Evolutionary conservation across 2,888 invertebrate species (phyloP), one percentile per base, ranked within the genome.

Genomic region (Nebria salina): DNA sequence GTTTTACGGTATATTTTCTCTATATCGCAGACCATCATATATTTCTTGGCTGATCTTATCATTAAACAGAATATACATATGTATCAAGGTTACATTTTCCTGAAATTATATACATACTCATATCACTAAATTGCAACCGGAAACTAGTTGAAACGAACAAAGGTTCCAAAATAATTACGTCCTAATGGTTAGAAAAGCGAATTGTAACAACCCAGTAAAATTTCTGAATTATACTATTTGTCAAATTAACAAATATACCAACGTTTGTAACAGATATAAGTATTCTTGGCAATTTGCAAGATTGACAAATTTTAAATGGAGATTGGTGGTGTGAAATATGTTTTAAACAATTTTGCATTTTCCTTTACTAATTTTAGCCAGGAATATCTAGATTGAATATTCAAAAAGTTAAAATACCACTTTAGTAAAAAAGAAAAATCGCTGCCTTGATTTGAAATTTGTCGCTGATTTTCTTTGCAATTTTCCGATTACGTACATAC

Each of bases 1-100:
- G 68, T 72, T 80, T 79, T 79, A 73, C 34, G 26, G 25, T 11
- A 34, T 11, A 25, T 4, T 65, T 72, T 72, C 26, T 73, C 65
- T 64, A 15, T 65, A 34, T 65, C 26, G 64, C 65, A 20, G 42
- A 70, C 72, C 66, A 68, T 74, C 42, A 79, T 74, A 74, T 79
- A 73, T 79, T 79, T 75, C 75, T 79, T 74, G 79, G 74, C 75
- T 20, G 74, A 75, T 79, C 7, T 74, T 79, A 74, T 79, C 79
- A 54, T n/a, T 20, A 68, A 70, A 43, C 66, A 74, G 43, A 79
- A 79, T 74, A 54, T 54, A 54, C 8, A 8, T 54, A 54, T 54
- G 13, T 6, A 11, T 54, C 11, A 54, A 54, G 54, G 54, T 54
- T 54, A 13, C 8, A 54, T 54, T 54, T 54, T 8, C 2, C 13